Evolutionary conservation across 2,888 invertebrate species (phyloP), one percentile per base, ranked within the genome.

Genomic region (Yponomeuta sedellus): DNA sequence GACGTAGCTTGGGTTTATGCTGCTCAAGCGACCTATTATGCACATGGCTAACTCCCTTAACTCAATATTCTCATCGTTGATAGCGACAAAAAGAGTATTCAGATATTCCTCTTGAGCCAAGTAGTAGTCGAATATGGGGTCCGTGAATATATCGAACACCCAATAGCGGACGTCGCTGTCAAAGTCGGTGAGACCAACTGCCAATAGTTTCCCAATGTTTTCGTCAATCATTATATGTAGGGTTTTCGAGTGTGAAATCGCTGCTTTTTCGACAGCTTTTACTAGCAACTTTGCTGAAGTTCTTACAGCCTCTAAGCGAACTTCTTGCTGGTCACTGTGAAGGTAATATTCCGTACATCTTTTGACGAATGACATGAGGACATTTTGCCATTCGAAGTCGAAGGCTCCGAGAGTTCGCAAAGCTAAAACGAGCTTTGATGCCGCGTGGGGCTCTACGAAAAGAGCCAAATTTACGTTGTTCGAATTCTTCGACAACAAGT

Each of bases 1-100:
- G 2, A 99, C 97, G 79, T 99, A 99, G 1, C 99, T 99, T 0
- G 99, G 99, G 91, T 99, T 99, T 84, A 98, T 94, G 64, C 95
- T 94, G 75, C 98, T 98, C 68, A 99, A 88, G 70, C 98, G 92
- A 0, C 98, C 98, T 64, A 99, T 96, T 0, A 97, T 97, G 71
- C 97, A 96, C 65, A 99, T 94, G 0, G 98, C 97, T 61, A 98
- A 90, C 84, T 99, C 99, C 56, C 99, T 93, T 64, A 99, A 98
- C 82, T 98, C 98, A 79, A 97, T 97, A 70, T 97, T 96, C 79
- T 99, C 99, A 82, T 99, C 99, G 83, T 99, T 98, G 74, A 99
- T 93, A 0, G 98, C 97, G 28, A 99, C 95, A 82, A 99, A 98
- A 0, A 99, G 91, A 0, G 97, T 96, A 71, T 96, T 96, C 0